Evolutionary conservation across 2,113 vertebrate genomes (phyloP), one percentile per base, ranked within the genome.

Genomic region (Boleophthalmus pectinirostris): DNA sequence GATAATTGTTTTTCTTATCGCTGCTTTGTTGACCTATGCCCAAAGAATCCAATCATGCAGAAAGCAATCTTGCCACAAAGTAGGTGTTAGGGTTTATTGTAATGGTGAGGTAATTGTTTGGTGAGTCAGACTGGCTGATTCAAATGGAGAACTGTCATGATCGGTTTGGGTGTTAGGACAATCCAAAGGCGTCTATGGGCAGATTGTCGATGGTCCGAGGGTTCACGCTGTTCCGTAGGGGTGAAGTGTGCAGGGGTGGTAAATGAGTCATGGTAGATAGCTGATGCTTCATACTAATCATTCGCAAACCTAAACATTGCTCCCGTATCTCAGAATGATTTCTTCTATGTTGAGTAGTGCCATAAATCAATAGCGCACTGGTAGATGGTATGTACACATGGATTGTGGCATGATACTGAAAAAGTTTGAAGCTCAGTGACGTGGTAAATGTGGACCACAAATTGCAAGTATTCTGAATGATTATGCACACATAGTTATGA

Each of bases 81-180:
- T 45, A 46, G 65, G n/a, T 23, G 65, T 16, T 47, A 23, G 45
- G 45, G 65, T 23, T 47, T 23, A 66, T 66, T 46, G 43, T 66
- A 66, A 46, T 47, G 38, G 4, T 3, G 15, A 21, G 0, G 12
- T 47, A 66, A 66, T 47, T 47, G 65, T 66, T 66, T 45, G 60
- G 51, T 45, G 54, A 75, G 54, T 77, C 54, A 23, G 63, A 71
- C 53, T 14, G 57, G 58, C 66, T 74, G 77, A 83, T 23, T 72
- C 69, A 21, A 56, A 7, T 6, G 5, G 35, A 0, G 38, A 71
- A 61, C 16, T 14, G 33, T 64, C 43, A 6, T 53, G 33, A 56
- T n/a, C 16, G 46, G 49, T 24, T 45, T 73, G 12, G 43, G 15
- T 46, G 21, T 47, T 70, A 81, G 75, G 25, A 35, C 12, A 8